Evolutionary conservation across 2,888 invertebrate species (phyloP).

Genomic region (Drosophila infuscata): DNA sequence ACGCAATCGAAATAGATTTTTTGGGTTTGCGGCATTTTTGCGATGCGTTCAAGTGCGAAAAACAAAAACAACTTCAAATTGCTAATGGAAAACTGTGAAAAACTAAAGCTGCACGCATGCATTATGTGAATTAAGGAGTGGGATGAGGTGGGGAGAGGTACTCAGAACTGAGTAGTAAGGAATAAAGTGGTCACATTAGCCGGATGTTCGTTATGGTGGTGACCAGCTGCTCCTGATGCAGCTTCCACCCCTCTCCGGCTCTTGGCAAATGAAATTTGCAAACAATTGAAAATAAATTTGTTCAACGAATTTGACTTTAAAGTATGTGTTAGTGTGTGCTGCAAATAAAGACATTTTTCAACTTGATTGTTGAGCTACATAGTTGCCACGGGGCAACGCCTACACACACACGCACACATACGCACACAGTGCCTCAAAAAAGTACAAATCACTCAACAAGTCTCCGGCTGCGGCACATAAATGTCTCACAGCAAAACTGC

Average conservation of each 20-base stretch:
- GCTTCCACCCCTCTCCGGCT: conserved; percentile 10
- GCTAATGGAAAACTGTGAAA: conserved; percentile 49
- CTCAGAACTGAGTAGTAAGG: conserved; percentile 9
- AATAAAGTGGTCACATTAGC: conserved; percentile 65
- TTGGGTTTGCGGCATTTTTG: conserved; percentile 14
- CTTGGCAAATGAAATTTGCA: conserved; percentile 68
- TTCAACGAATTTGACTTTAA: conserved; percentile 56
- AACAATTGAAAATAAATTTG: conserved; percentile 76
- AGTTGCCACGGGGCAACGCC: conserved; percentile 61
- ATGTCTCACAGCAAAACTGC: conserved; percentile 75
- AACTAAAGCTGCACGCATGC: conserved; percentile 41
- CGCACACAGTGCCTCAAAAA: conserved; percentile 14
- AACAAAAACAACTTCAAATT: conserved; percentile 37
- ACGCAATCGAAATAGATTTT: conserved; percentile 62
- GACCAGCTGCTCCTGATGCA: conserved; percentile 40
- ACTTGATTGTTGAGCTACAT: conserved; percentile 58
- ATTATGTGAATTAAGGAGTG: conserved; percentile 11
- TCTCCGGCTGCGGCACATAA: conserved; percentile 58
- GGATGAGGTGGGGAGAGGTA: background rate
- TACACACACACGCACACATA: conserved; percentile 17
- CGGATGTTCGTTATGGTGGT: conserved; percentile 72
- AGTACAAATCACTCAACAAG: conserved; percentile 75
- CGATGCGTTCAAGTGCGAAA: conserved; percentile 68
- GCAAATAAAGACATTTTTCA: conserved; percentile 59
- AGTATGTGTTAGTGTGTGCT: conserved; percentile 22